phyloP scores from a whole-genome alignment of 2,888 invertebrate species.

The Meliscaeva auricollis region DNA sequence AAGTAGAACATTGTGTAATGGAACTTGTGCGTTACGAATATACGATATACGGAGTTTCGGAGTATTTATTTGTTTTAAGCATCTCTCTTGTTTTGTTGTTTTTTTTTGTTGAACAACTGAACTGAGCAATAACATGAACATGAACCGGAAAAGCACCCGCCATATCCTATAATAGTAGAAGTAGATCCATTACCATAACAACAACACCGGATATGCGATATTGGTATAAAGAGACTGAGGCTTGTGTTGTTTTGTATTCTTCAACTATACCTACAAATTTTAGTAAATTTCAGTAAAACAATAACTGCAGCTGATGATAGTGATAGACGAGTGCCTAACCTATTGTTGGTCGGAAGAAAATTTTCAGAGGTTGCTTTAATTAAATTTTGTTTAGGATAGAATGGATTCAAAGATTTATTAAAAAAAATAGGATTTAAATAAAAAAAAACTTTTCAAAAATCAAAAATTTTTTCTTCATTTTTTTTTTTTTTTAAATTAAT shows the following conservation, averaged over 20 bases:
- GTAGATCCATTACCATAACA: neutral
- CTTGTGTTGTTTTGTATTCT: constrained; percentile 8
- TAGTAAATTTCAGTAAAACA: neutral
- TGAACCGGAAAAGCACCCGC: constrained; percentile 9
- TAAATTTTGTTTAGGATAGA: too few relatives aligned
- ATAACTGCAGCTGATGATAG: neutral
- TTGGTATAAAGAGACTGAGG: neutral
- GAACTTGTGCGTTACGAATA: constrained; percentile 34
- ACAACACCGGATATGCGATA: constrained; percentile 1
- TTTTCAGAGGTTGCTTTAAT: too few relatives aligned
- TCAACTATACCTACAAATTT: neutral
- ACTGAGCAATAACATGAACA: constrained; percentile 12
- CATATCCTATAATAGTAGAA: neutral
- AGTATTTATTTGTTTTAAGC: constrained; percentile 18
- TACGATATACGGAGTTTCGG: constrained; percentile 8
- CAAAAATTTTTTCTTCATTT: too few relatives aligned
- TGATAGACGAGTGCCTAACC: neutral
- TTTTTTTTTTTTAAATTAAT: too few relatives aligned
- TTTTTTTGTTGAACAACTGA: neutral
- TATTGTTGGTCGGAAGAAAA: too few relatives aligned
- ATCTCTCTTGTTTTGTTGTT: neutral
- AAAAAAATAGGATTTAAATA: too few relatives aligned
- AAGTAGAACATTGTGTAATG: constrained; percentile 7
- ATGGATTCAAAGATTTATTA: too few relatives aligned
- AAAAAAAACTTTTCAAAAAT: too few relatives aligned